Percentiles rank a stretch among this genome's conserved stretches.
Conservation (phyloP, 2,888 invertebrate genomes). For the Sericinus montela region DNA sequence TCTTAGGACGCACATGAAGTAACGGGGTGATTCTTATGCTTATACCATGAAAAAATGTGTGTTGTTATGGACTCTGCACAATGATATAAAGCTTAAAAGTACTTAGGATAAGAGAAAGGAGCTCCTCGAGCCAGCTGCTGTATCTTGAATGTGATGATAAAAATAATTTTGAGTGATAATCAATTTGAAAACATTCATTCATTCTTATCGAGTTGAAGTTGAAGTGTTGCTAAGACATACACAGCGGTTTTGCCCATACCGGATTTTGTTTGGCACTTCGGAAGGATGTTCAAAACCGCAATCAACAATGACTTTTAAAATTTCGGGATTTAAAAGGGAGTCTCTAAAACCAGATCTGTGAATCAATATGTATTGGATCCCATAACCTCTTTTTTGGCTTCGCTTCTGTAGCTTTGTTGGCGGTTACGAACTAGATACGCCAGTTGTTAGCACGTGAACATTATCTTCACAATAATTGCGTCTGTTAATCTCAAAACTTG, state of each 20-base stretch:
- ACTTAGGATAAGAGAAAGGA: no score
- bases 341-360: constrained; percentile 99
- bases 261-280: constrained; percentile 99
- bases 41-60: no score
- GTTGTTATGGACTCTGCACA: no score
- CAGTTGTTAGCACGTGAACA: constrained; percentile 59
- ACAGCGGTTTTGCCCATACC: constrained; percentile 99
- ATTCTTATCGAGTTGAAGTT: constrained; percentile 99
- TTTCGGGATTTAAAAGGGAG: constrained; percentile 97
- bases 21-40: no score
- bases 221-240: constrained; percentile 98
- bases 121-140: no score
- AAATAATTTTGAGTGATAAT: no score
- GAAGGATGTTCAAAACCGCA: constrained; percentile 99
- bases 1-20: no score
- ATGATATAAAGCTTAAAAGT: no score
- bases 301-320: constrained; percentile 97
- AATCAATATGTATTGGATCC: constrained; percentile 98
- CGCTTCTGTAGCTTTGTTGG: constrained; percentile 83
- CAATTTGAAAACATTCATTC: no score
- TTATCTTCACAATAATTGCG: constrained; percentile 64
- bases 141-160: no score
- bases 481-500: constrained; percentile 40
- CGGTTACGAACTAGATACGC: constrained; percentile 51
- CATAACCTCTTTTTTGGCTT: constrained; percentile 94